These are phyloP conservation scores for Sinhomidia bicolor DNA, from an alignment of 2,888 invertebrate genomes.

Conservation along the genomic window DNA sequence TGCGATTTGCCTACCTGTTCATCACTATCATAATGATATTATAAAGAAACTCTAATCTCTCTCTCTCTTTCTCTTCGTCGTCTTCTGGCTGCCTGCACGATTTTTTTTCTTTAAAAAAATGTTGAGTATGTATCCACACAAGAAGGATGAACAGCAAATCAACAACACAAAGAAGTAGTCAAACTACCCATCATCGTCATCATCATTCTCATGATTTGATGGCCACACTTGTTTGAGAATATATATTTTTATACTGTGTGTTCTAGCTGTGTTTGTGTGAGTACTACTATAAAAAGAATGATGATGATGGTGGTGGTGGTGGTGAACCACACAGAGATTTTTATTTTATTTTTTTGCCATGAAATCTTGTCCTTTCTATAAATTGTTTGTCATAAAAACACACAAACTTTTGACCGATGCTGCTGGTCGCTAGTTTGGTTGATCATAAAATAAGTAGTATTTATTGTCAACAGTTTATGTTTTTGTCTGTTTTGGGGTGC, in stretches of 20 bases:
- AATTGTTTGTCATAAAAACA: too few species aligned
- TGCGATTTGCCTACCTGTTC: not conserved
- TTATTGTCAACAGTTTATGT: too few species aligned
- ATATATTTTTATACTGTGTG: too few species aligned
- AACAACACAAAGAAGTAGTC: constrained; percentile 68
- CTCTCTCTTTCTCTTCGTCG: too few species aligned
- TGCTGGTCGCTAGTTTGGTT: too few species aligned
- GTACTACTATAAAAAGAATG: not conserved
- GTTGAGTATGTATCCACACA: not conserved
- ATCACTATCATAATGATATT: constrained; percentile 23
- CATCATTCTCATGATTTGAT: constrained; percentile 42
- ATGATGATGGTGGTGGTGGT: not conserved
- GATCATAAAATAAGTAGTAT: too few species aligned
- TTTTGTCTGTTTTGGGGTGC: too few species aligned
- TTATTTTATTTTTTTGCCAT: too few species aligned
- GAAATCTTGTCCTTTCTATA: too few species aligned
- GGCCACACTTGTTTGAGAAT: constrained; percentile 53
- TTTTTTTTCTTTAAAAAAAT: constrained; percentile 44
- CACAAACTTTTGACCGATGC: too few species aligned
- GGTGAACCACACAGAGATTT: not conserved
- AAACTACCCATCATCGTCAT: constrained; percentile 65
- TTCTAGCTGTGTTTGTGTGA: too few species aligned
- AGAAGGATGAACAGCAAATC: constrained; percentile 64
- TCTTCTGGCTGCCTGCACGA: too few species aligned
- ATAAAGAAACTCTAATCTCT: constrained; percentile 21